These are phyloP conservation scores for Reinhardtius hippoglossoides DNA, from an alignment of 2,113 vertebrate genomes.

Conservation along the genomic window DNA sequence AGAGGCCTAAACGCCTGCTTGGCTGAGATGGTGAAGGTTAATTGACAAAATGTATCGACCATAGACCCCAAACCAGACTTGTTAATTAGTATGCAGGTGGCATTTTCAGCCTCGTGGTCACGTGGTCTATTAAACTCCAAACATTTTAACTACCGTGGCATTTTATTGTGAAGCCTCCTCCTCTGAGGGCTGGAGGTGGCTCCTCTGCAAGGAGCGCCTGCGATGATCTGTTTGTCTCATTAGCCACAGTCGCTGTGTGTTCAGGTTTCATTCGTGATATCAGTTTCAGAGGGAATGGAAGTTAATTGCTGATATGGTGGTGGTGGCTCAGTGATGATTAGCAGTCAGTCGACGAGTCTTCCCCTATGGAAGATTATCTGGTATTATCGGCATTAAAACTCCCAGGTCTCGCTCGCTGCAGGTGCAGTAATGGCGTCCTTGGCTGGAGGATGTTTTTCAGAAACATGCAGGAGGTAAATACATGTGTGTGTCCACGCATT, in stretches of 20 bases:
- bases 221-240: slow-evolving; percentile 55
- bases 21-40: slow-evolving; percentile 45
- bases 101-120: slow-evolving; percentile 43
- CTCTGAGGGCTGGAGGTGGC: background rate
- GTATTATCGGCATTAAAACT: slow-evolving; percentile 5
- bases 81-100: slow-evolving; percentile 59
- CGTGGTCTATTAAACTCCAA: slow-evolving; percentile 53
- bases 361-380: slow-evolving; percentile 20
- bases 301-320: slow-evolving; percentile 24
- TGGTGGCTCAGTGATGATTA: slow-evolving; percentile 13
- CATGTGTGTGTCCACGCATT: background rate
- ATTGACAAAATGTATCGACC: slow-evolving; percentile 41
- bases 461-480: background rate
- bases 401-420: slow-evolving; percentile 2
- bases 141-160: slow-evolving; percentile 51
- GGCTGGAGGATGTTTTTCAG: background rate
- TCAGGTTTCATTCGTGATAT: slow-evolving; percentile 22
- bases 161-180: slow-evolving; percentile 51
- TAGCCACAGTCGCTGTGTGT: slow-evolving; percentile 24
- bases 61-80: slow-evolving; percentile 28
- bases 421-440: slow-evolving; percentile 13
- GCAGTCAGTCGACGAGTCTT: background rate
- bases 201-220: slow-evolving; percentile 23
- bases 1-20: background rate
- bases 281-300: slow-evolving; percentile 12